Evolutionary conservation across 2,113 vertebrate genomes (phyloP), one percentile per base, ranked within the genome.

Genomic region (Odocoileus virginianus): DNA sequence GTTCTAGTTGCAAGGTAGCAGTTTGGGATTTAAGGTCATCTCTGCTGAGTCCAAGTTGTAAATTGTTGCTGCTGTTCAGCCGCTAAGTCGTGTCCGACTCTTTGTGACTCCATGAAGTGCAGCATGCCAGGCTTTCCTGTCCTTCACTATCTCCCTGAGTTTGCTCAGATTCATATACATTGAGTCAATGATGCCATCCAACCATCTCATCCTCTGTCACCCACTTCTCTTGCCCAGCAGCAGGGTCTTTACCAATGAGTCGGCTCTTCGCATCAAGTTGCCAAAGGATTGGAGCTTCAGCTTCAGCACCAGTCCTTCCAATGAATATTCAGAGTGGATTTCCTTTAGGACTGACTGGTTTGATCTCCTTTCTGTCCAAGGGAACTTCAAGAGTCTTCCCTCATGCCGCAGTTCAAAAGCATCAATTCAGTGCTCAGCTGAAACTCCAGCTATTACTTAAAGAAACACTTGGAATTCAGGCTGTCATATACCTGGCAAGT

Each of bases 81-180:
- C 2, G 0, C 21, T 6, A 23, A 74, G 67, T 74, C 0, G 5
- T 25, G n/a, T 40, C 67, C 1, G 0, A 71, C 5, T 40, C n/a
- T 71, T 40, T 40, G 67, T 40, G 21, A 40, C 36, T 40, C 21
- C 21, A 74, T 23, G n/a, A 25, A 74, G 9, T 40, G 2, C 10
- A 74, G n/a, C 36, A 74, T 0, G 1, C 19, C n/a, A 74, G 36
- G 5, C 67, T 36, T 40, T 23, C n/a, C 67, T 74, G 19, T 40
- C 21, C 67, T 71, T 23, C 67, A 71, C 67, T 40, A 23, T 40
- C 36, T 40, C n/a, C 67, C 67, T 71, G n/a, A 71, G n/a, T 71
- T 71, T 71, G 67, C 67, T 71, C n/a, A 40, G n/a, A 71, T 71
- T 23, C 67, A 6, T 71, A 40, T 71, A 23, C 67, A 71, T 12